Base-by-base conservation (phyloP, 1,140 invertebrate species). In the Arion vulgaris region DNA sequence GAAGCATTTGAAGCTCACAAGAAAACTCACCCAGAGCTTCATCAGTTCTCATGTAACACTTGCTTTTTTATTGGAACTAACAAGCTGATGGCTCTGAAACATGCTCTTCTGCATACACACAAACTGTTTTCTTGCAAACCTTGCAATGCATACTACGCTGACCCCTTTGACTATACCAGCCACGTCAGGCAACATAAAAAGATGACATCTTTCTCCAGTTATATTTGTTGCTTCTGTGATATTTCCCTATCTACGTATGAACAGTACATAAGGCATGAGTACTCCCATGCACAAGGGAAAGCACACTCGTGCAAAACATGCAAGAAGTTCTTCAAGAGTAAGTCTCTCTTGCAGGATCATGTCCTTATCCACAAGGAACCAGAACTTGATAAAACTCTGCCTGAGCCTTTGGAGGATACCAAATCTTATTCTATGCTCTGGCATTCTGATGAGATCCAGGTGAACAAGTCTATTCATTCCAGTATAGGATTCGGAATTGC, bases 1-100 rank as follows among this genome's bases (percentile, higher is more conserved):
- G 72, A 85, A 17, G 76, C 85, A 57, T 88, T 88, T 68, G 82
- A 86, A n/a, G 76, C 86, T 28, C 89, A 90, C 76, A 89, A 87
- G 62, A 87, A 89, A 71, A 71, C 80, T 28, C 89, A 90, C 76
- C 86, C 89, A 15, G 89, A 89, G 39, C 73, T 88, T 19, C 85
- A 87, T 76, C 84, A 88, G 32, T 88, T 85, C 41, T 81, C 84
- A 23, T 90, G 88, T 74, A 77, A 74, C 0, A 49, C 84, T 17
- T 89, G 88, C 83, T 83, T 84, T n/a, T 89, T 90, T 62, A 87
- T 87, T 5, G 89, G 88, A 0, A 86, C 81, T 36, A 88, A 88
- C 77, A 71, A 86, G 0, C 73, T 88, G 9, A 86, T 87, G 80
- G 85, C 86, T 74, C 80, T 87, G 68, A 89, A 89, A 76, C 88